These are phyloP conservation scores for Drosophila parvula DNA, from an alignment of 1,140 invertebrate genomes.

Conservation along the genomic window DNA sequence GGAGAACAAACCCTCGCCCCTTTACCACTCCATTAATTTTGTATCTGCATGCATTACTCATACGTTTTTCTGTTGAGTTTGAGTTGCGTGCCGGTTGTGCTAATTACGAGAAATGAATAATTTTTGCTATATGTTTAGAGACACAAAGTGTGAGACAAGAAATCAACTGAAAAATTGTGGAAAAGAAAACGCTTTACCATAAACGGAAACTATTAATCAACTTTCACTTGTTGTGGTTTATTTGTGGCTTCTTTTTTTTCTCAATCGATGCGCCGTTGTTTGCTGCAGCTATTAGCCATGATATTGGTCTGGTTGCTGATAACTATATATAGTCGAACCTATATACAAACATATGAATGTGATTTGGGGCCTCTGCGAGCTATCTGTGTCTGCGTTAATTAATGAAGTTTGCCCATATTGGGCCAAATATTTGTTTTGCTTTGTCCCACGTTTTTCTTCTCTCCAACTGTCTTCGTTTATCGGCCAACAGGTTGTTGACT, in stretches of 20 bases:
- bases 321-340: neutral
- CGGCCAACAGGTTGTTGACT: constrained; percentile 68
- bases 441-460: constrained; percentile 31
- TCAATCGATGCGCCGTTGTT: constrained; percentile 14
- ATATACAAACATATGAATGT: neutral
- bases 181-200: constrained; percentile 48
- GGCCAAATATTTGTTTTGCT: constrained; percentile 36
- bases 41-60: constrained; percentile 66
- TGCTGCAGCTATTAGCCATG: constrained; percentile 15
- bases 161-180: constrained; percentile 4
- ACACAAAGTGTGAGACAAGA: constrained; percentile 26
- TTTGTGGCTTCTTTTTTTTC: constrained; percentile 16
- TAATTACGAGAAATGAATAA: constrained; percentile 43
- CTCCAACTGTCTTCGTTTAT: constrained; percentile 5
- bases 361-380: constrained; percentile 9
- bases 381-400: constrained; percentile 44
- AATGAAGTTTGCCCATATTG: constrained; percentile 47
- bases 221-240: constrained; percentile 67
- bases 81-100: constrained; percentile 51
- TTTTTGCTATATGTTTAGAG: constrained; percentile 22
- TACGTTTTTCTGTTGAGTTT: constrained; percentile 23
- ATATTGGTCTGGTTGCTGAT: constrained; percentile 14
- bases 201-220: constrained; percentile 80
- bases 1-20: neutral
- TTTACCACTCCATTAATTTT: neutral